Percentiles rank a stretch among this genome's conserved stretches.
phyloP scores from a whole-genome alignment of 2,888 invertebrate species.

The Oligia fasciuncula region DNA sequence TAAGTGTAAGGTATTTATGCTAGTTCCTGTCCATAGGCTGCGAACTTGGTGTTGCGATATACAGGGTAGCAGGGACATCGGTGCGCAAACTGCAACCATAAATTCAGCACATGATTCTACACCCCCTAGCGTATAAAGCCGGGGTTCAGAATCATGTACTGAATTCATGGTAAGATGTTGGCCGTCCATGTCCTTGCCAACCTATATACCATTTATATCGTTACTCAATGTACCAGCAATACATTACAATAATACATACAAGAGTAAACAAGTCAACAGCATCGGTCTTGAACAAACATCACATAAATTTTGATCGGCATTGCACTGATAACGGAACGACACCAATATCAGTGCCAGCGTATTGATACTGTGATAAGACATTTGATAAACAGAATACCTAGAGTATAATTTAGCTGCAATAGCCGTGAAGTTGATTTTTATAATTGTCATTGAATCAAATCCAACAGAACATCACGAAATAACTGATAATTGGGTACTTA shows the following conservation, averaged over 20 bases:
- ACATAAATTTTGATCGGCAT: conserved; percentile 59
- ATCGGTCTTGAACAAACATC: conserved; percentile 28
- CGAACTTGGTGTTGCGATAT: neutral
- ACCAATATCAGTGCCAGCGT: conserved; percentile 52
- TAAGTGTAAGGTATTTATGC: neutral
- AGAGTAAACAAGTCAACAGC: conserved; percentile 21
- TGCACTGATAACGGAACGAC: conserved; percentile 54
- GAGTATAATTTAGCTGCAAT: conserved; percentile 5
- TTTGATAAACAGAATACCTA: conserved; percentile 42
- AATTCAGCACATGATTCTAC: neutral
- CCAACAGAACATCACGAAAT: neutral
- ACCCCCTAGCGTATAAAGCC: too few species aligned
- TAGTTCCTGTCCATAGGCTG: neutral
- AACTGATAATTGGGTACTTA: neutral
- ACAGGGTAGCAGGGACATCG: neutral
- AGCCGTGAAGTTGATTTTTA: neutral
- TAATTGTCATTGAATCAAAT: neutral
- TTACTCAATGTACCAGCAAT: neutral
- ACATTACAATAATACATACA: conserved; percentile 4
- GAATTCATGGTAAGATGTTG: neutral
- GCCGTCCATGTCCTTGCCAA: too few species aligned
- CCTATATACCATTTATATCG: neutral
- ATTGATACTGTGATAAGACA: conserved; percentile 58
- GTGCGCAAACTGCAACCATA: neutral
- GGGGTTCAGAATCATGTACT: neutral